Evolutionary conservation across 2,888 invertebrate species (phyloP).

Genomic region (Meliscaeva auricollis): DNA sequence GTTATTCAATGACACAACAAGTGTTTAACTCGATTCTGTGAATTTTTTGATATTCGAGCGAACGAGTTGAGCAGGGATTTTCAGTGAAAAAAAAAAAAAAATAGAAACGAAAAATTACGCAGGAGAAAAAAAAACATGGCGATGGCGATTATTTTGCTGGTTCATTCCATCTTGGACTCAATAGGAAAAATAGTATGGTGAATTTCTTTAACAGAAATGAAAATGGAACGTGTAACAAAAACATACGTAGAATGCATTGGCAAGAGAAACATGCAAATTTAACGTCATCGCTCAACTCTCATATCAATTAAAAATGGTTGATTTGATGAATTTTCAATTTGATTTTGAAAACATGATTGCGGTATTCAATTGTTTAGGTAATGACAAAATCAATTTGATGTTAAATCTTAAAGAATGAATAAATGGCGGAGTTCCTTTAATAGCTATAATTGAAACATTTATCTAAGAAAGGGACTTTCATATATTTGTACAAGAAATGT

Average conservation of each 20-base stretch:
- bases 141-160: background rate
- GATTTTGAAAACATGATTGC: conserved; percentile 2
- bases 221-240: conserved; percentile 34
- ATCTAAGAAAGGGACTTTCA: no score
- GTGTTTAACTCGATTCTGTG: conserved; percentile 42
- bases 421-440: background rate
- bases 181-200: conserved; percentile 44
- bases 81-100: conserved; percentile 34
- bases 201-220: conserved; percentile 17
- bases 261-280: conserved; percentile 11
- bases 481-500: background rate
- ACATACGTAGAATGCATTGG: background rate
- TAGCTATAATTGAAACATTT: background rate
- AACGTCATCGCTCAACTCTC: conserved; percentile 19
- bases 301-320: conserved; percentile 65
- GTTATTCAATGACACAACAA: conserved; percentile 15
- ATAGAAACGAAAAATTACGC: conserved; percentile 1
- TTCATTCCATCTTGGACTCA: background rate
- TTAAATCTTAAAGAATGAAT: background rate
- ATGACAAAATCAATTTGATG: no score
- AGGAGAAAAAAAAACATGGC: conserved; percentile 59
- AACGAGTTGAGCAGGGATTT: conserved; percentile 17
- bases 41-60: conserved; percentile 15
- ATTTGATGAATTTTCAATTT: conserved; percentile 3
- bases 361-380: background rate